Base-by-base conservation (phyloP, 2,113 vertebrate species). In the Engraulis encrasicolus region DNA sequence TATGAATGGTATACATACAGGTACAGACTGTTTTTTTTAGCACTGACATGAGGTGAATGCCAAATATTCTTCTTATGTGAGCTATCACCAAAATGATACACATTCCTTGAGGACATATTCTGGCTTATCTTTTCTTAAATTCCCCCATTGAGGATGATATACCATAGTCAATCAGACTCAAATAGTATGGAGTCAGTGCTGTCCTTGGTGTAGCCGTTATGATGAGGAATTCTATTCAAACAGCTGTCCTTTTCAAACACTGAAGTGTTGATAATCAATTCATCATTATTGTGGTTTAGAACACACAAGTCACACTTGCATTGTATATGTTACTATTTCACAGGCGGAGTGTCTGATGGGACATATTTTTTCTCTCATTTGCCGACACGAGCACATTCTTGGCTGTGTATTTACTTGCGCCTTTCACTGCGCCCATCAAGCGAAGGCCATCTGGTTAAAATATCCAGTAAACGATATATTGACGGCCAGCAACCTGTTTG, bases 391-490 rank as follows among this genome's bases (percentile, higher is more conserved):
- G 31, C 4, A 71, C 23, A 71, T 31, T 23, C 12, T 34, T 71
- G 61, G 18, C 54, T 58, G 54, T 20, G 23, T 27, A 34, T 15
- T 71, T 71, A 71, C 61, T 71, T 2, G 17, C 3, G 11, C 34
- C 31, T 34, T 15, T 74, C 27, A 71, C 27, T 71, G 66, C 66
- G 31, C 14, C 34, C 31, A 27, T 74, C 66, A 74, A 74, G 27
- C 34, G 12, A 12, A 74, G 6, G 23, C 23, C 23, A 66, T 74
- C 66, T 74, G 66, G 66, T 74, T 17, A 66, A 34, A 4, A 74
- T 74, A 74, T 15, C 66, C 66, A 74, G 66, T 17, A 74, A 74
- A 14, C 66, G 34, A 74, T 74, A 74, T 34, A 54, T 58, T 37
- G 27, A 58, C n/a, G 50, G 27, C 66, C 17, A 31, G 34, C 27